Evolutionary conservation across 2,797 vertebrate species (phyloP), one percentile per base, ranked within the genome.

Genomic region (Melanotaenia maccullochi): DNA sequence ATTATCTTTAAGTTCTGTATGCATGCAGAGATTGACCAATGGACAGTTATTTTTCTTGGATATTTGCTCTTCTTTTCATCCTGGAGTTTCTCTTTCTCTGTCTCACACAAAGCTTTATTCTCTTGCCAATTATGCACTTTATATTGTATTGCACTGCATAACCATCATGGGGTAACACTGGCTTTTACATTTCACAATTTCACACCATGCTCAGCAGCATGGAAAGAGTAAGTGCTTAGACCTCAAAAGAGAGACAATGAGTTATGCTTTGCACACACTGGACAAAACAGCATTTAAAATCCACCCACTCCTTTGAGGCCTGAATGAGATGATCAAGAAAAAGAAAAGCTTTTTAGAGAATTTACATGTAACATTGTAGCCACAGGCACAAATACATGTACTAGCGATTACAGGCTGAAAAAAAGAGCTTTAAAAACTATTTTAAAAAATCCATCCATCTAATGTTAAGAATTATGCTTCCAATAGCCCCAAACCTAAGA

Each of bases 111-210:
- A 82, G 70, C 76, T 61, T 78, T 86, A 87, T 87, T 73, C 70
- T 69, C 67, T 57, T 60, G 65, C 60, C 80, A 76, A 60, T 68
- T 75, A 63, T 75, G 18, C 63, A 81, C 80, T 78, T 78, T 59
- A 70, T 72, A 71, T 38, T 61, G 73, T 61, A 69, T 57, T 84
- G 68, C 78, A 60, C 68, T 24, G 64, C 67, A 72, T 42, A 64
- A 52, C 58, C 67, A 63, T 72, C 65, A 51, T 0, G 65, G 51
- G 81, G 79, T 65, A 83, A 76, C 67, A 68, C 42, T 32, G 49
- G 30, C 38, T 13, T 75, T 75, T 62, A 67, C 72, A 73, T 83
- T 80, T 69, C 61, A 67, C 76, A 79, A 85, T 89, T 87, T 87
- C 79, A 85, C 86, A 86, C 78, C 73, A 60, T 3, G 25, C 44